phyloP scores from a whole-genome alignment of 2,113 vertebrate genomes.

The Acrocephalus arundinaceus region DNA sequence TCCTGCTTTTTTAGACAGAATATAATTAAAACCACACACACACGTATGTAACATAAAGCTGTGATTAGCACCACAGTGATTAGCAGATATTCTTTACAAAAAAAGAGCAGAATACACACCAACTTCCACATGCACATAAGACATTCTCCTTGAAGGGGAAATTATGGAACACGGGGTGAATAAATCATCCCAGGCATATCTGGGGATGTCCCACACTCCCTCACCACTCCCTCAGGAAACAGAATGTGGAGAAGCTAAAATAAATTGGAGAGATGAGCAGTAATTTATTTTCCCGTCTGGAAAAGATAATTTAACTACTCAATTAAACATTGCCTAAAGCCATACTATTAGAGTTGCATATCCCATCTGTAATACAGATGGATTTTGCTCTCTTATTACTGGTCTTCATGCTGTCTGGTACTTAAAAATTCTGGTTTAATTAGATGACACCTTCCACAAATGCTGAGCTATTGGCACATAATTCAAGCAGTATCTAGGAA shows the following conservation, averaged over 20 bases:
- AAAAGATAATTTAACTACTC: conserved; percentile 65
- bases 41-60: not conserved
- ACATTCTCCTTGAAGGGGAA: not conserved
- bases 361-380: conserved; percentile 51
- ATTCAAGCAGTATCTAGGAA: conserved; percentile 45
- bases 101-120: not conserved
- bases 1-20: not conserved
- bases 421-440: conserved; percentile 63
- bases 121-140: not conserved
- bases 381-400: conserved; percentile 50
- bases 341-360: conserved; percentile 31
- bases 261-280: conserved; percentile 55
- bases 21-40: not conserved
- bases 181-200: not conserved
- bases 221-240: conserved; percentile 29
- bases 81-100: not conserved
- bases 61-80: not conserved
- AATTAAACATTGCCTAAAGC: conserved; percentile 63
- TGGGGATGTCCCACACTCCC: conserved; percentile 21
- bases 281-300: conserved; percentile 58
- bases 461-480: conserved; percentile 15
- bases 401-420: conserved; percentile 31
- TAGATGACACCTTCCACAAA: conserved; percentile 45
- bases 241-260: conserved; percentile 30
- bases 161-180: not conserved